phyloP scores from a whole-genome alignment of 2,113 vertebrate species.

The Megaleporinus macrocephalus region DNA sequence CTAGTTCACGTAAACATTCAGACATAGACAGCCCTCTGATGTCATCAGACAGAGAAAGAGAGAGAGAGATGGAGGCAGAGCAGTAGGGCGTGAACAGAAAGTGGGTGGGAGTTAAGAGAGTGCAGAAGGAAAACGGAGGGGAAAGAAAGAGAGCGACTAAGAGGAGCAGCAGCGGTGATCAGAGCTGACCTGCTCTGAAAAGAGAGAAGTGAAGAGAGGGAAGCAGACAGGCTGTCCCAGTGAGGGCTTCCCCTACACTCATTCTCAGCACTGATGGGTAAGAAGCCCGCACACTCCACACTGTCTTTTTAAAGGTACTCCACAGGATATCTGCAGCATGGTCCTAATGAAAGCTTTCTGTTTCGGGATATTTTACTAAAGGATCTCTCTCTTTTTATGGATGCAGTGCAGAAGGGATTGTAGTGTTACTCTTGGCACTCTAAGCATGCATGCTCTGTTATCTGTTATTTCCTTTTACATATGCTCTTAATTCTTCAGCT shows the following conservation, averaged over 20 bases:
- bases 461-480: not conserved
- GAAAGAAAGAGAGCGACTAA: not conserved
- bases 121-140: not conserved
- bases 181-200: not conserved
- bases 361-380: not conserved
- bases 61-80: not conserved
- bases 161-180: not conserved
- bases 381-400: too few species aligned
- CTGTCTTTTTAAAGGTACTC: not conserved
- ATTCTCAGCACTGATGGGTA: conserved; percentile 23
- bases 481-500: not conserved
- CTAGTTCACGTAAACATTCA: not conserved
- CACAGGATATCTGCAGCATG: not conserved
- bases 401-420: not conserved
- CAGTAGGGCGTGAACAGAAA: not conserved
- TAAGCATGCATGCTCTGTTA: not conserved
- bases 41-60: conserved; percentile 7
- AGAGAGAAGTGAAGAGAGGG: not conserved
- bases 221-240: conserved; percentile 3
- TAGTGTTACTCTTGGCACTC: too few species aligned
- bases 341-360: not conserved
- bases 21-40: conserved; percentile 9
- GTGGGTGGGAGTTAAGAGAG: not conserved
- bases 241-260: not conserved
- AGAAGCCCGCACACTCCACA: not conserved